Evolutionary conservation across 2,797 vertebrate genomes (phyloP).

Genomic region (Echeneis naucrates): DNA sequence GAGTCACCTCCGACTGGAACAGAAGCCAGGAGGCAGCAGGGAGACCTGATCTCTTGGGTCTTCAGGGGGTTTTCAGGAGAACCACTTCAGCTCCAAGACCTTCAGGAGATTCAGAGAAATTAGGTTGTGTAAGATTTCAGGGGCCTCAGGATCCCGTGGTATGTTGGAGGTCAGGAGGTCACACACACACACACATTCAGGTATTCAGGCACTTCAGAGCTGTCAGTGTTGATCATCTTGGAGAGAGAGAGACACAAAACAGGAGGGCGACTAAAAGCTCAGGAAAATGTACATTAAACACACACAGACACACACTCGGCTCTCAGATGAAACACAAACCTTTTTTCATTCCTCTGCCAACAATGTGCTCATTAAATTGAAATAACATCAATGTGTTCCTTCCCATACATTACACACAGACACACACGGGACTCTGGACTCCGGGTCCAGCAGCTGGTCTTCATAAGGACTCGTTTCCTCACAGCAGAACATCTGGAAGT

Average conservation of each 20-base stretch:
- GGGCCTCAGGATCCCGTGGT: slow-evolving; percentile 19
- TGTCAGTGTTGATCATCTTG: slow-evolving; percentile 44
- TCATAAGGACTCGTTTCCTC: not conserved
- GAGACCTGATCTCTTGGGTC: no score
- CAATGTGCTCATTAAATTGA: slow-evolving; percentile 63
- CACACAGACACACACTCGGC: slow-evolving; percentile 1
- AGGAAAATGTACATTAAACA: slow-evolving; percentile 12
- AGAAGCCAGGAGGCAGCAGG: no score
- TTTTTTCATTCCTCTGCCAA: slow-evolving; percentile 46
- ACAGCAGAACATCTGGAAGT: slow-evolving; percentile 33
- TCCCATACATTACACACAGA: slow-evolving; percentile 40
- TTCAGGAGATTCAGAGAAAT: not conserved
- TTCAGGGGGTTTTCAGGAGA: no score
- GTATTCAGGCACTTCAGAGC: slow-evolving; percentile 42
- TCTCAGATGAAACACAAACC: slow-evolving; percentile 46
- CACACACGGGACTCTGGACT: not conserved
- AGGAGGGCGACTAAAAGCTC: slow-evolving; percentile 44
- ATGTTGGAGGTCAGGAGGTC: slow-evolving; percentile 46
- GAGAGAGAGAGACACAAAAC: slow-evolving; percentile 56
- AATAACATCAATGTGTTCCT: slow-evolving; percentile 58
- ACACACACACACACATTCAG: slow-evolving; percentile 23
- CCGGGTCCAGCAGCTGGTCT: slow-evolving; percentile 8
- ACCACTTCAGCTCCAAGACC: no score
- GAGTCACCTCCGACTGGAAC: no score
- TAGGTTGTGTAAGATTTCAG: slow-evolving; percentile 9